These are phyloP conservation scores for Melolontha melolontha DNA, from an alignment of 2,888 invertebrate genomes.

Conservation along the genomic window DNA sequence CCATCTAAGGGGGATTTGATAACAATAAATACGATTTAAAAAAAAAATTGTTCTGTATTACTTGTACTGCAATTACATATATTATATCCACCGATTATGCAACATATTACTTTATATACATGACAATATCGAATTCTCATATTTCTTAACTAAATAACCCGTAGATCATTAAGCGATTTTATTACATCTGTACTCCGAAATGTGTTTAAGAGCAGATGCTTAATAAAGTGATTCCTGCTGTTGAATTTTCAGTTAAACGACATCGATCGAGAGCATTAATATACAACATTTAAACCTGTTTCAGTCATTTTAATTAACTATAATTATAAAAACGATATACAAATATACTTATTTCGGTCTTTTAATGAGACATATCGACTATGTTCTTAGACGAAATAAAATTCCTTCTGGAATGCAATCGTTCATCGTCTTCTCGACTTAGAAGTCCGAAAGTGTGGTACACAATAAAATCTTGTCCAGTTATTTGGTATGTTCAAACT, in stretches of 20 bases:
- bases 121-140: neutral
- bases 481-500: no score
- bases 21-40: no score
- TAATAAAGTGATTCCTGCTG: slow-evolving; percentile 26
- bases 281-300: slow-evolving; percentile 27
- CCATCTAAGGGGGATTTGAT: no score
- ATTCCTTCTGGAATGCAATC: no score
- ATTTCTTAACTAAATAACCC: slow-evolving; percentile 7
- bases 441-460: no score
- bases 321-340: slow-evolving; percentile 34
- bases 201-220: slow-evolving; percentile 1
- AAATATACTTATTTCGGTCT: slow-evolving; percentile 18
- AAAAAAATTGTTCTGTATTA: no score
- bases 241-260: slow-evolving; percentile 14
- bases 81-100: neutral
- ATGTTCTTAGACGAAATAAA: neutral
- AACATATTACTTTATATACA: neutral
- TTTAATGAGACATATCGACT: slow-evolving; percentile 7
- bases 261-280: slow-evolving; percentile 14
- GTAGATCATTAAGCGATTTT: slow-evolving; percentile 18
- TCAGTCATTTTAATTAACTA: slow-evolving; percentile 23
- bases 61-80: no score
- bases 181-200: slow-evolving; percentile 16
- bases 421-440: no score
- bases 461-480: no score